Conservation (phyloP, 2,888 invertebrate species). For the Chaetogeoica ovagalla region DNA sequence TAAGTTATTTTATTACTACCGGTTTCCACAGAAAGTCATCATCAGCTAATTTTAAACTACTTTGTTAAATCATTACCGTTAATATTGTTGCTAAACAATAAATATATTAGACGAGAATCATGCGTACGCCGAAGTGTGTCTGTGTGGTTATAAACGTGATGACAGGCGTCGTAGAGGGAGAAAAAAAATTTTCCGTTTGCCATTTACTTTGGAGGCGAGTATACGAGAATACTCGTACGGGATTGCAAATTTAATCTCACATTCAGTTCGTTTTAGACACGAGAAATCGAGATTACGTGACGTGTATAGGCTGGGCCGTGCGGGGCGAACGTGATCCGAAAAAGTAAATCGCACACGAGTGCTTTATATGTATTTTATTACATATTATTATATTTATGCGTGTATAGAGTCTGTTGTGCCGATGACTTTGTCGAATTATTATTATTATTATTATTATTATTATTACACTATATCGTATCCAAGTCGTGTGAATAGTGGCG, state of each 20-base stretch:
- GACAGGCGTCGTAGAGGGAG: not conserved
- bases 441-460: too few species aligned
- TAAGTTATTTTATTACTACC: too few species aligned
- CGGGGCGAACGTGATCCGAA: conserved; percentile 22
- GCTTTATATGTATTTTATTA: not conserved
- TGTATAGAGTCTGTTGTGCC: not conserved
- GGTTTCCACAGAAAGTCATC: too few species aligned
- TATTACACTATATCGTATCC: not conserved
- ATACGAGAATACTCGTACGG: not conserved
- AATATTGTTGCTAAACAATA: too few species aligned
- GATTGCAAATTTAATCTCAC: conserved; percentile 37
- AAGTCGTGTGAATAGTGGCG: not conserved
- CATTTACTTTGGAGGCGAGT: not conserved
- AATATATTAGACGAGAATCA: too few species aligned
- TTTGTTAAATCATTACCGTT: too few species aligned
- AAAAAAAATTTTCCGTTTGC: not conserved
- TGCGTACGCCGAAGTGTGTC: too few species aligned
- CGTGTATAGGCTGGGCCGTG: not conserved
- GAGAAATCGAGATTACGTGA: conserved; percentile 41
- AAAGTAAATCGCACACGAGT: not conserved
- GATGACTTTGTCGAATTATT: not conserved
- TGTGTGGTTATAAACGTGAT: too few species aligned
- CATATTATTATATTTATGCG: not conserved
- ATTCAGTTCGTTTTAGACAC: conserved; percentile 12
- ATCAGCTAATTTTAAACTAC: too few species aligned